These are phyloP conservation scores for Sceloporus tristichus DNA, from an alignment of 2,113 vertebrate genomes.

Conservation along the genomic window DNA sequence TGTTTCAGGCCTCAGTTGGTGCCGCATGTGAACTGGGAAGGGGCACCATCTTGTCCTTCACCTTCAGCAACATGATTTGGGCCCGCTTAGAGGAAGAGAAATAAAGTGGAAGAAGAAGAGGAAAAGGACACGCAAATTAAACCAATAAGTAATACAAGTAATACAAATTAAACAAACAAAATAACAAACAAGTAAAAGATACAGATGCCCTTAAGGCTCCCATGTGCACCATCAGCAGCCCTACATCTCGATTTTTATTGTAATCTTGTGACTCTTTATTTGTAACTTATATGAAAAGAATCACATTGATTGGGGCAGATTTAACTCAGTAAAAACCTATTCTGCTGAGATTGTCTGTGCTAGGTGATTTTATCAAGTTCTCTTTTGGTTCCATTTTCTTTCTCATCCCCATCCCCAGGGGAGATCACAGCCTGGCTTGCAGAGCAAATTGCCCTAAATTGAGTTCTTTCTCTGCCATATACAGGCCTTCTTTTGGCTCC, in stretches of 20 bases:
- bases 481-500: slow-evolving; percentile 91
- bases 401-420: slow-evolving; percentile 92
- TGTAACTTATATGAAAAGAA: slow-evolving; percentile 98
- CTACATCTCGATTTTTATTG: slow-evolving; percentile 82
- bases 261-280: slow-evolving; percentile 95
- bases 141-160: background rate
- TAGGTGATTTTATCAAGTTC: slow-evolving; percentile 96
- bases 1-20: no score
- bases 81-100: background rate
- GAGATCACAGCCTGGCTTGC: slow-evolving; percentile 93
- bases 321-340: slow-evolving; percentile 98
- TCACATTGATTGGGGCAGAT: slow-evolving; percentile 97
- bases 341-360: slow-evolving; percentile 90
- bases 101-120: background rate
- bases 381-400: slow-evolving; percentile 98
- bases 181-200: slow-evolving; percentile 54
- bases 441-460: slow-evolving; percentile 99
- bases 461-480: slow-evolving; percentile 96
- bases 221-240: slow-evolving; percentile 77
- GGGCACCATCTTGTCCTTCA: no score
- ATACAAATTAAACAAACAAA: slow-evolving; percentile 67
- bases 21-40: background rate
- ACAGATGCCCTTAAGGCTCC: slow-evolving; percentile 78
- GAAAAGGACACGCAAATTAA: slow-evolving; percentile 16
- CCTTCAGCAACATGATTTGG: background rate